Evolutionary conservation across 2,797 vertebrate genomes (phyloP), one percentile per base, ranked within the genome.

Genomic region (Xenentodon cancila): DNA sequence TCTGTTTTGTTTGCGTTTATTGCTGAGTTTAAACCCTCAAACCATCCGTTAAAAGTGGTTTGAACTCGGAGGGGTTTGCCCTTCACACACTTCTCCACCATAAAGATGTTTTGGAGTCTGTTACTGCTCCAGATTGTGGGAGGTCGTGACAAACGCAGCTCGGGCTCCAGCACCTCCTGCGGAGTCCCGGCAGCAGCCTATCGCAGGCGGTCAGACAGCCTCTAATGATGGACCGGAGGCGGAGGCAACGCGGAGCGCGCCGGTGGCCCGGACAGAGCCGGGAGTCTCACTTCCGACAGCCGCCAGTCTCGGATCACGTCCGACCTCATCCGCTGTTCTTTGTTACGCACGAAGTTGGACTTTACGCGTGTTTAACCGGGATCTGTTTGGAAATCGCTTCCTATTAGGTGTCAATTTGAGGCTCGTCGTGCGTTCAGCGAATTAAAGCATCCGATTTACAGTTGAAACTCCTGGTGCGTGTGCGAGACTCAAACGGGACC

Each of bases 141-240:
- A 89, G 87, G 84, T 89, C 25, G 84, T 61, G 81, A 60, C 67
- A 71, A 77, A 71, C 60, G 78, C 75, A 77, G 79, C 71, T 32
- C 16, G 34, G 59, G 72, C 82, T 82, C 79, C 77, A 63, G 72
- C 85, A 84, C 75, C 80, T 88, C 82, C 79, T 73, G 78, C 69
- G 82, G 77, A 71, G 59, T 86, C 75, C 83, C 86, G 83, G 81
- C 85, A 88, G 84, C 79, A 86, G 84, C 87, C 89, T 90, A 84
- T 90, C 81, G 83, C 81, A 87, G 81, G 15, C 77, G 77, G 77
- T 74, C 74, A 75, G 71, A 74, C 75, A 74, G 60, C 76, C 71
- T 58, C 76, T 84, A 71, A 76, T 86, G 84, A 89, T 77, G 25
- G 64, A 77, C 78, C 69, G 81, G 84, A 90, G 89, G 88, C 80